Percentiles rank a stretch among this genome's conserved stretches.
phyloP scores from a whole-genome alignment of 2,888 invertebrate species.

The Dynastes maya region DNA sequence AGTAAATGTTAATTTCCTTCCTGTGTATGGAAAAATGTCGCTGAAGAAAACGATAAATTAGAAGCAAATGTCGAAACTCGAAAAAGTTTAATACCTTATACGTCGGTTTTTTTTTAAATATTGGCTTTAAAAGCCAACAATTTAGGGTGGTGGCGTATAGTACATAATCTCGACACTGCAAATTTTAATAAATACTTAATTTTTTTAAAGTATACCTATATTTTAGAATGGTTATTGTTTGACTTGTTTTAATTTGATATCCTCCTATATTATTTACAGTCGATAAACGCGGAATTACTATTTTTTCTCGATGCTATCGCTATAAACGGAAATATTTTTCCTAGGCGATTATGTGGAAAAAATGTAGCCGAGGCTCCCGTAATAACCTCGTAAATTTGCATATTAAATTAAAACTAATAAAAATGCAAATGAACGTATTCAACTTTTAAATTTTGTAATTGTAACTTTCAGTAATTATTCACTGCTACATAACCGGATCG shows the following conservation, averaged over 20 bases:
- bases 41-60: no score
- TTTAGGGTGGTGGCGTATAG: no score
- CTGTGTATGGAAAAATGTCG: no score
- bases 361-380: constrained; percentile 37
- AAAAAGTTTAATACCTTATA: no score
- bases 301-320: neutral
- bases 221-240: no score
- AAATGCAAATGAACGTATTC: constrained; percentile 52
- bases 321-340: constrained; percentile 45
- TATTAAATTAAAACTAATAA: constrained; percentile 53
- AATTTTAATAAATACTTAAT: no score
- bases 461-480: constrained; percentile 51
- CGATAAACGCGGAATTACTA: neutral
- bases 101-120: no score
- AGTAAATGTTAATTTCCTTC: no score
- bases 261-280: neutral
- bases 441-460: constrained; percentile 52
- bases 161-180: no score
- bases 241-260: neutral
- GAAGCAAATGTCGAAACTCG: no score
- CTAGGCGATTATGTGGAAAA: constrained; percentile 49
- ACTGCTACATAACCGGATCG: constrained; percentile 30
- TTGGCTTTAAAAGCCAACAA: no score
- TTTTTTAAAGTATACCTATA: no score
- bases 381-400: constrained; percentile 52